Conservation (phyloP, 1,140 invertebrate species). For the Zaprionus taronus region DNA sequence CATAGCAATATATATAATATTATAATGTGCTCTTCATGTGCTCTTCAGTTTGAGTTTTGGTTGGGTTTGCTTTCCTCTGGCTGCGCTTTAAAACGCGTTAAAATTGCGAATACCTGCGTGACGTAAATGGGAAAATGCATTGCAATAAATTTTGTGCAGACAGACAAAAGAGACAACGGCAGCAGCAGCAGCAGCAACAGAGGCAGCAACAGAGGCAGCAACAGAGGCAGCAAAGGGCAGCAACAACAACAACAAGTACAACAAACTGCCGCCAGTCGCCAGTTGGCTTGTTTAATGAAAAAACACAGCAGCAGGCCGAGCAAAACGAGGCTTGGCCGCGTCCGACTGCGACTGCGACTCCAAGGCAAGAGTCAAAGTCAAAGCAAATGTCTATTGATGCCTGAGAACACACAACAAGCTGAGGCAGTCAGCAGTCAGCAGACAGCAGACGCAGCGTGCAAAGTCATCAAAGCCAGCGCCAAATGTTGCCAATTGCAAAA, state of each 20-base stretch:
- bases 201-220: constrained; percentile 32
- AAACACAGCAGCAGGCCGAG: constrained; percentile 47
- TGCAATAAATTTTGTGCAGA: constrained; percentile 64
- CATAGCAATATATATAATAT: not conserved
- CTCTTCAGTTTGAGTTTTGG: not conserved
- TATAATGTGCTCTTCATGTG: not conserved
- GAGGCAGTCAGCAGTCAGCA: constrained; percentile 6
- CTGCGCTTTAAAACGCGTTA: constrained; percentile 58
- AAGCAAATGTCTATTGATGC: constrained; percentile 63
- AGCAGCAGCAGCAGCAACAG: constrained; percentile 22
- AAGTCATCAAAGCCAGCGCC: constrained; percentile 77
- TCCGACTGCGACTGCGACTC: constrained; percentile 11
- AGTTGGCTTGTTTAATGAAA: constrained; percentile 41
- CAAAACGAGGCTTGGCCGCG: constrained; percentile 40
- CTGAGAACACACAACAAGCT: constrained; percentile 59
- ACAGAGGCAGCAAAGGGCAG: no score
- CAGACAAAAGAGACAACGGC: constrained; percentile 36
- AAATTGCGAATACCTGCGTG: constrained; percentile 59
- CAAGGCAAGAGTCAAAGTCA: constrained; percentile 38
- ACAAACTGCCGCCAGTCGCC: constrained; percentile 29
- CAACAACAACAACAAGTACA: constrained; percentile 24
- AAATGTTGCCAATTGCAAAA: constrained; percentile 66
- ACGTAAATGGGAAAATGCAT: constrained; percentile 67
- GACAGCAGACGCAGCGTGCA: constrained; percentile 20
- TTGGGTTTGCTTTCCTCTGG: constrained; percentile 19